phyloP scores from a whole-genome alignment of 2,113 vertebrate species.

The Jaculus jaculus region DNA sequence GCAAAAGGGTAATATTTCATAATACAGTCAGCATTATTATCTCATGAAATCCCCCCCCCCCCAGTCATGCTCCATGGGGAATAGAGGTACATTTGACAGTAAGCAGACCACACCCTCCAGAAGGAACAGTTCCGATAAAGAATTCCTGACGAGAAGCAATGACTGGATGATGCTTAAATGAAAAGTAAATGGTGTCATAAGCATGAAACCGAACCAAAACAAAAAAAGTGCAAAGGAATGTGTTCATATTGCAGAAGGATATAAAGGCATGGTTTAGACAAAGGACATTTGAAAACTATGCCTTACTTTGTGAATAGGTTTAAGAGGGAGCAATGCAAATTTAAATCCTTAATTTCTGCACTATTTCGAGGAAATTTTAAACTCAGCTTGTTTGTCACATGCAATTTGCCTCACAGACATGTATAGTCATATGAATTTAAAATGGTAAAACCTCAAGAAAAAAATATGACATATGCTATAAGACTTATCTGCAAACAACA shows the following conservation, averaged over 20 bases:
- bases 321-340: constrained; percentile 56
- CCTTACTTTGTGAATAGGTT: constrained; percentile 52
- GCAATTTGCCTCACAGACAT: constrained; percentile 67
- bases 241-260: constrained; percentile 32
- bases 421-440: constrained; percentile 78
- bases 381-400: constrained; percentile 32
- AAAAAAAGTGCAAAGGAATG: constrained; percentile 38
- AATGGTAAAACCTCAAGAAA: constrained; percentile 78
- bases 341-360: constrained; percentile 63
- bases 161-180: constrained; percentile 38
- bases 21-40: neutral
- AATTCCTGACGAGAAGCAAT: neutral
- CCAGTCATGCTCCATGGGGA: neutral
- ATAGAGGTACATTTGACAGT: constrained; percentile 26
- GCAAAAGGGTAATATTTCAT: neutral
- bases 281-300: constrained; percentile 62
- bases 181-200: constrained; percentile 46
- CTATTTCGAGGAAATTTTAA: constrained; percentile 38
- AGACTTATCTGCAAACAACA: constrained; percentile 70
- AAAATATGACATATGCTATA: constrained; percentile 67
- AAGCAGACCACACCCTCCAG: constrained; percentile 44
- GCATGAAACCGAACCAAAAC: constrained; percentile 24
- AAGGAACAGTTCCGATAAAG: neutral
- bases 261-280: constrained; percentile 35
- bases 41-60: neutral